Conservation (phyloP, 2,888 invertebrate genomes). For the Euzophera pinguis region DNA sequence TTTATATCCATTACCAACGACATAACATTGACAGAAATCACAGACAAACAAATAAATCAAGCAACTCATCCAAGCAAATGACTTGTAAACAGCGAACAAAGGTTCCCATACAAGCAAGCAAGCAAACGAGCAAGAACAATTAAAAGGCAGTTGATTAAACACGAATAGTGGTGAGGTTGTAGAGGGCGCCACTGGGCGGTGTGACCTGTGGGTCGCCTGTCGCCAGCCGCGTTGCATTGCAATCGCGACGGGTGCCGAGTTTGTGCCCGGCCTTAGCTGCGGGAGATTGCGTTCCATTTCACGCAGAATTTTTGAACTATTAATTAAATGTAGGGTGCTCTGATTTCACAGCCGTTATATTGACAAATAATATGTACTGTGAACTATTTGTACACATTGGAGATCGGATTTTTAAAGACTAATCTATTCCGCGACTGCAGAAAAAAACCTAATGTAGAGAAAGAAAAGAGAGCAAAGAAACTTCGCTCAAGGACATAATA, state of each 20-base stretch:
- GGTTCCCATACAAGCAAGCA: neutral
- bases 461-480: too few species aligned
- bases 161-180: slow-evolving; percentile 14
- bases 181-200: slow-evolving; percentile 36
- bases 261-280: slow-evolving; percentile 18
- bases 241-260: slow-evolving; percentile 15
- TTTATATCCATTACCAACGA: neutral
- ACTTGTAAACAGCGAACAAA: neutral
- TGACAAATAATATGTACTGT: too few species aligned
- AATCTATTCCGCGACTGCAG: too few species aligned
- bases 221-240: neutral
- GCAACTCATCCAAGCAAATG: neutral
- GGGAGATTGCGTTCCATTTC: slow-evolving; percentile 18
- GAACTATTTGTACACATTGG: too few species aligned
- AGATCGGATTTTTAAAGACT: too few species aligned
- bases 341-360: too few species aligned
- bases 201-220: slow-evolving; percentile 19
- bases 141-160: slow-evolving; percentile 5
- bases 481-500: too few species aligned
- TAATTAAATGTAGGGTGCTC: too few species aligned
- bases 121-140: slow-evolving; percentile 5
- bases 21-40: neutral
- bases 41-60: slow-evolving; percentile 8
- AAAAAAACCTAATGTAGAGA: too few species aligned
- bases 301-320: slow-evolving; percentile 13